Evolutionary conservation across 2,797 vertebrate species (phyloP).

Genomic region (Melanotaenia trifasciata): DNA sequence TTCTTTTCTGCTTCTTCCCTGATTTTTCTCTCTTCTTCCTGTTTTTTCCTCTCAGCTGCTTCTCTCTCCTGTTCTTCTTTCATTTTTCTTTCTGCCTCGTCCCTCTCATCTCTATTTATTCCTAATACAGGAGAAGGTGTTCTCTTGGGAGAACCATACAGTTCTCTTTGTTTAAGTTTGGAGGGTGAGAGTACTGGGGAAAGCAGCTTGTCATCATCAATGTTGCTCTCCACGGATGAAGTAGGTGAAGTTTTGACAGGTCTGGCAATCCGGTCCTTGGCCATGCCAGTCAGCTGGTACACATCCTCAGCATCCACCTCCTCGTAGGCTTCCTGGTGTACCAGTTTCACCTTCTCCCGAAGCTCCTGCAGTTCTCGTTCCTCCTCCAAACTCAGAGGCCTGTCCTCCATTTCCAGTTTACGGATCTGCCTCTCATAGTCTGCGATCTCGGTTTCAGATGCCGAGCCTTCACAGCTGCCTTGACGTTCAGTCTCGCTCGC

Average conservation of each 20-base stretch:
- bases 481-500: conserved; percentile 68
- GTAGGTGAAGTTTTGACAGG: conserved; percentile 82
- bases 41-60: conserved; percentile 52
- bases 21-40: conserved; percentile 25
- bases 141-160: conserved; percentile 79
- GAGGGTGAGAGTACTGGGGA: conserved; percentile 80
- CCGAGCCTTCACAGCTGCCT: conserved; percentile 78
- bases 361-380: conserved; percentile 88
- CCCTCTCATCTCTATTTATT: conserved; percentile 62
- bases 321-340: conserved; percentile 95
- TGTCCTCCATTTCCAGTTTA: conserved; percentile 86
- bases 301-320: conserved; percentile 96
- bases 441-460: conserved; percentile 78
- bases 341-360: conserved; percentile 94
- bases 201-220: conserved; percentile 83
- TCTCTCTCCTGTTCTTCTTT: conserved; percentile 71
- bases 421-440: conserved; percentile 86
- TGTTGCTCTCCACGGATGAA: conserved; percentile 85
- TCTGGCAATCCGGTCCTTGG: conserved; percentile 83
- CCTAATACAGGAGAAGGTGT: conserved; percentile 60
- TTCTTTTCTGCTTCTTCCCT: conserved; percentile 14
- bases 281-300: conserved; percentile 89
- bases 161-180: conserved; percentile 77
- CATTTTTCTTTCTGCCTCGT: conserved; percentile 56
- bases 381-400: conserved; percentile 85